Base-by-base conservation (phyloP, 2,113 vertebrate species). In the Channa argus region DNA sequence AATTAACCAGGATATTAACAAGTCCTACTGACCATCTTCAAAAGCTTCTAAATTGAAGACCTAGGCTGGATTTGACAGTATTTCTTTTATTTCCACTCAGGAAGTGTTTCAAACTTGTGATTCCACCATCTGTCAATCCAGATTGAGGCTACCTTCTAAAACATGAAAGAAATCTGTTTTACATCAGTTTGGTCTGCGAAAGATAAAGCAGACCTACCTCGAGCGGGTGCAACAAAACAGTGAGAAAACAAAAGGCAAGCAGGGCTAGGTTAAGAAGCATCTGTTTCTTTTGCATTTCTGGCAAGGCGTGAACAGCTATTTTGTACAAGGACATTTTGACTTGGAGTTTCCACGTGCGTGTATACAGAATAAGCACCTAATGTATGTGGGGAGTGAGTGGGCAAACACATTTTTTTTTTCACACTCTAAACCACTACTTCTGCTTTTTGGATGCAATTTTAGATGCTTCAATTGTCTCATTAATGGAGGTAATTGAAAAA, bases 401-500 rank as follows among this genome's bases (percentile, higher is more conserved):
- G 43, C n/a, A 63, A 46, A 70, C 45, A 0, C 24, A 62, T 78
- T 41, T 67, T 55, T 60, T 60, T 77, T 71, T 6, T 1, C 24
- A 50, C 55, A 41, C 50, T 51, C 55, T 58, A 66, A 43, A 36
- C 50, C 52, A 14, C 24, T 62, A 14, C 58, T 74, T 37, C 45
- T 46, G 44, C 7, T 72, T 56, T 73, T 74, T 52, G 73, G 62
- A 81, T 79, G 36, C 13, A 60, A 37, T 50, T 64, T 77, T 53
- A 56, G 59, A 55, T 51, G 33, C 49, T 58, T 65, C 59, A 65
- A 73, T 49, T 63, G 50, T 71, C 45, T 86, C 45, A 63, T 65
- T 80, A 84, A 75, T 60, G 55, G 77, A 71, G 79, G 44, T 63
- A 73, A 81, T 49, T 88, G 71, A 80, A 77, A 86, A 87, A 76